Percentiles rank a stretch among this genome's conserved stretches.
Evolutionary conservation across 53 echinoderm and acorn worm genomes (phyloP).

Genomic region (Mesocentrotus franciscanus): DNA sequence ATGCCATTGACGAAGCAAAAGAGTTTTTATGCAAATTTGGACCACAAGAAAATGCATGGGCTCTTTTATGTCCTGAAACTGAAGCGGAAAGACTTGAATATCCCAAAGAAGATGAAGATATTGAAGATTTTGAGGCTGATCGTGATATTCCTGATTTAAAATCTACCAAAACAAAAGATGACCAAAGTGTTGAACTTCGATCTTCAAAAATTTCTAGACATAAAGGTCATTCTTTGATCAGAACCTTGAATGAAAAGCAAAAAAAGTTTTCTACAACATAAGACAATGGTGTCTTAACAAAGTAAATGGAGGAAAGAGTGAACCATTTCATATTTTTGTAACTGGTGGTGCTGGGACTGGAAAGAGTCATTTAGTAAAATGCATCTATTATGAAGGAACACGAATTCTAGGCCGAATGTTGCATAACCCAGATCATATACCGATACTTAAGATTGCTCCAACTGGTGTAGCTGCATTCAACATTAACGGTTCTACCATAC

Average conservation of each 20-base stretch:
- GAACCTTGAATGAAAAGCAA: slow-evolving; percentile 74
- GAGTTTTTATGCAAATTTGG: slow-evolving; percentile 58
- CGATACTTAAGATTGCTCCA: slow-evolving; percentile 63
- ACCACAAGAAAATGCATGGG: slow-evolving; percentile 74
- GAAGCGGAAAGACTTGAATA: slow-evolving; percentile 65
- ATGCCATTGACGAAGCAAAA: slow-evolving; percentile 65
- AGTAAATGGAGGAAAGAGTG: slow-evolving; percentile 58
- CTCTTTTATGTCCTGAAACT: slow-evolving; percentile 63
- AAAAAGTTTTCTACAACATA: slow-evolving; percentile 68
- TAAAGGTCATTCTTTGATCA: slow-evolving; percentile 60
- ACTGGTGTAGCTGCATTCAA: slow-evolving; percentile 74
- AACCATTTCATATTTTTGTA: slow-evolving; percentile 75
- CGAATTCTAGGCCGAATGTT: slow-evolving; percentile 66
- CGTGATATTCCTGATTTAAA: slow-evolving; percentile 34
- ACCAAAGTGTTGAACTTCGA: neutral
- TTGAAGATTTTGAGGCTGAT: slow-evolving; percentile 26
- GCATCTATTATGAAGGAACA: slow-evolving; percentile 75
- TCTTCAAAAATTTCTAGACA: slow-evolving; percentile 39
- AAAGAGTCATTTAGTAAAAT: slow-evolving; percentile 77
- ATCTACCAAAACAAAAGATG: neutral
- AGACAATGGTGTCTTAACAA: slow-evolving; percentile 78
- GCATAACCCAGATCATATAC: slow-evolving; percentile 70
- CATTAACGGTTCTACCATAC: slow-evolving; percentile 71
- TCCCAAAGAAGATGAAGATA: slow-evolving; percentile 50
- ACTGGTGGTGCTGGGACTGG: slow-evolving; percentile 80